Evolutionary conservation across 2,888 invertebrate species (phyloP).

Genomic region (Pantelozetes paolii): DNA sequence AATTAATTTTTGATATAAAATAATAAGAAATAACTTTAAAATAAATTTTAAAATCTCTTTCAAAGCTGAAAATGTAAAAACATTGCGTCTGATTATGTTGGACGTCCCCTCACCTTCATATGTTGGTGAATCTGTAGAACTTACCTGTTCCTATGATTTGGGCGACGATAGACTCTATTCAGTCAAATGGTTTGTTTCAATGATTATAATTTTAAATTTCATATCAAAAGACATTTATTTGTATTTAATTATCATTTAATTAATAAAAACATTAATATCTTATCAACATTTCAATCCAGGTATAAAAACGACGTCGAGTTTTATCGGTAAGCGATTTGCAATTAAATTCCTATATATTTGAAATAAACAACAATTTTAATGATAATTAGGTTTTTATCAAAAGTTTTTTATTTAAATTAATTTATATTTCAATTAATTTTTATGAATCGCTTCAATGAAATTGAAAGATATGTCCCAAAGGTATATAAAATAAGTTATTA

Average conservation of each 20-base stretch:
- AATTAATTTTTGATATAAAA: too few species aligned
- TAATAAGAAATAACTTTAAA: too few species aligned
- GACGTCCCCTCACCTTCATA: constrained; percentile 76
- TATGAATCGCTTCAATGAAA: background rate
- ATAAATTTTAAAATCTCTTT: too few species aligned
- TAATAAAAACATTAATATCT: background rate
- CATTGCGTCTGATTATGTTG: constrained; percentile 62
- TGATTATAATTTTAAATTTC: too few species aligned
- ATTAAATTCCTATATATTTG: background rate
- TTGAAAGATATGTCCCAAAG: constrained; percentile 42
- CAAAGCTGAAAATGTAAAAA: too few species aligned
- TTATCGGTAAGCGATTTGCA: constrained; percentile 66
- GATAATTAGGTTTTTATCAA: constrained; percentile 20
- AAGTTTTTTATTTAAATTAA: background rate
- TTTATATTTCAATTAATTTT: background rate
- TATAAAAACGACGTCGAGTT: constrained; percentile 79
- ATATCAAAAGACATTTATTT: too few species aligned
- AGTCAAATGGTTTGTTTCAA: constrained; percentile 72
- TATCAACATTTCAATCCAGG: constrained; percentile 55
- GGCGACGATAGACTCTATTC: constrained; percentile 77
- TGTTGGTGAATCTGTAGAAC: constrained; percentile 67
- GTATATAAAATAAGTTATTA: constrained; percentile 23
- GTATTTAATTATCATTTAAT: too few species aligned
- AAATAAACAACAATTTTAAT: background rate
- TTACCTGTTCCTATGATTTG: constrained; percentile 77